Evolutionary conservation across 1,140 invertebrate genomes (phyloP).

Genomic region (Ceratitis capitata): DNA sequence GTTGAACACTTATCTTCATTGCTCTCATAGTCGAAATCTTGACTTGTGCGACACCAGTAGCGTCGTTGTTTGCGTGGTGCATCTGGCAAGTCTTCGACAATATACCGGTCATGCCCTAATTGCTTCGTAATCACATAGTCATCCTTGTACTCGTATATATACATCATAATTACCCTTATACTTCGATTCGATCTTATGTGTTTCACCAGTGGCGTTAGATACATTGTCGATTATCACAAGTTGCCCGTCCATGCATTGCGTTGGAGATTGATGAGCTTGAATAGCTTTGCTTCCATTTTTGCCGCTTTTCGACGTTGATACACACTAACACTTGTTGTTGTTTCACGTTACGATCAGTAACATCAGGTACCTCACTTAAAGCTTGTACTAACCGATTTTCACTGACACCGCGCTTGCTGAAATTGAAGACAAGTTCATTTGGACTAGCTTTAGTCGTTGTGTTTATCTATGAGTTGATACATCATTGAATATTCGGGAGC

Average conservation of each 20-base stretch:
- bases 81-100: background rate
- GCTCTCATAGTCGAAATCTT: background rate
- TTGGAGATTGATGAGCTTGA: background rate
- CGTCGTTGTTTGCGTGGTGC: background rate
- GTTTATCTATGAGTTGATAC: background rate
- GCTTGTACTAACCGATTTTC: background rate
- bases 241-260: background rate
- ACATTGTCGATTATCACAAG: background rate
- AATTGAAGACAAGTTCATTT: background rate
- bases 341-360: background rate
- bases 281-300: background rate
- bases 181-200: background rate
- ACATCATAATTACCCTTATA: background rate
- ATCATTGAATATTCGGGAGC: background rate
- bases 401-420: background rate
- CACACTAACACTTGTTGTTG: background rate
- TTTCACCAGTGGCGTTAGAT: background rate
- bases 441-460: too few species aligned
- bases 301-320: background rate
- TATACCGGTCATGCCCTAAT: background rate
- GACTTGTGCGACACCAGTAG: background rate
- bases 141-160: background rate
- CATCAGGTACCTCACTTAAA: background rate
- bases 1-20: background rate
- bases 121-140: background rate